Evolutionary conservation across 1,140 invertebrate species (phyloP).

Genomic region (Wasmannia auropunctata): DNA sequence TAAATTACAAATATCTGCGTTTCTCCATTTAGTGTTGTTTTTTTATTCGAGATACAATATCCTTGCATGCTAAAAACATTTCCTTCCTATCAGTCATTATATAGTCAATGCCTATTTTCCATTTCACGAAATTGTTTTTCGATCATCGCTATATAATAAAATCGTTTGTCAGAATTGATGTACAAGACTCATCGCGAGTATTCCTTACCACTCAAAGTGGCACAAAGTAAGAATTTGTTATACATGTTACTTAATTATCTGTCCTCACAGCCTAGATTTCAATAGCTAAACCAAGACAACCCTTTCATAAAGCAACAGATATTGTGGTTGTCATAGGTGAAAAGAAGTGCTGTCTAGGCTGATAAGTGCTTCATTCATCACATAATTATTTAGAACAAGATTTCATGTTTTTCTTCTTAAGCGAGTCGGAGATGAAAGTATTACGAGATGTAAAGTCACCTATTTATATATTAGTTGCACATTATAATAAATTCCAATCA

Average conservation of each 20-base stretch:
- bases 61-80: background rate
- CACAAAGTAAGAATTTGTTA: slow-evolving; percentile 56
- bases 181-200: slow-evolving; percentile 26
- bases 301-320: slow-evolving; percentile 64
- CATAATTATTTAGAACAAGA: slow-evolving; percentile 30
- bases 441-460: background rate
- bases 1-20: background rate
- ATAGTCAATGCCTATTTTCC: background rate
- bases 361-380: slow-evolving; percentile 58
- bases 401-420: slow-evolving; percentile 10
- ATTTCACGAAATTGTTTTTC: slow-evolving; percentile 39
- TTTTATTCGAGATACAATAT: background rate
- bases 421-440: slow-evolving; percentile 10
- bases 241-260: slow-evolving; percentile 41
- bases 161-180: background rate
- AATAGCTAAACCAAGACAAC: slow-evolving; percentile 79
- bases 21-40: background rate
- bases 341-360: slow-evolving; percentile 77
- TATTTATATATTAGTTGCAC: slow-evolving; percentile 33
- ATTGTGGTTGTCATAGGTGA: slow-evolving; percentile 78
- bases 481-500: slow-evolving; percentile 14
- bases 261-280: slow-evolving; percentile 78
- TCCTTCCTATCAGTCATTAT: background rate
- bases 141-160: slow-evolving; percentile 23
- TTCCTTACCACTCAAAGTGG: slow-evolving; percentile 52